Evolutionary conservation across 2,797 vertebrate genomes (phyloP), one percentile per base, ranked within the genome.

Genomic region (Hipposideros larvatus): DNA sequence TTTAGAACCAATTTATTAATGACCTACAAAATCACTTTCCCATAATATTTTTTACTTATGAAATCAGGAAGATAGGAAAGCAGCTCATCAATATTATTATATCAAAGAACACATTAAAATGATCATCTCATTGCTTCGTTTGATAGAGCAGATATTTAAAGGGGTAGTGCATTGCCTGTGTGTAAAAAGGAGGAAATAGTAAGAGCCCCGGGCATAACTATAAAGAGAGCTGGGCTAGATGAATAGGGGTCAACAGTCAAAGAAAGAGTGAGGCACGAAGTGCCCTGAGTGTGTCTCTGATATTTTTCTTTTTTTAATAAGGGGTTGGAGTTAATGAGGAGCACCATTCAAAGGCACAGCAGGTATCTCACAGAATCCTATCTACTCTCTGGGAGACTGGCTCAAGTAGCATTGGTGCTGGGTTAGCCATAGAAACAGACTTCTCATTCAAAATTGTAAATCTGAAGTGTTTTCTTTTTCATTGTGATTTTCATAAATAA

Each of bases 91-190:
- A 73, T 79, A 66, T 10, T 55, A 34, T 66, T 43, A 2, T n/a
- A 79, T 24, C 53, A 80, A 96, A 82, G 84, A 66, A 96, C 86
- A 94, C 80, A 66, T 86, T 82, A 57, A 86, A 96, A 85, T 34
- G 7, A 21, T 18, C 15, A 90, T 43, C 43, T 74, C 83, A 55
- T 37, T 85, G 68, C 68, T 89, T 90, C 61, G 15, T 84, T 83
- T 53, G 43, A 68, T 11, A 80, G 55, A 71, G 28, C 28, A 92
- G 63, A 71, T 78, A 90, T 66, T 87, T 86, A 80, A 92, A 96
- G 78, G 59, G 92, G 26, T 4, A 70, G 71, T 6, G 1, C 8
- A 14, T 9, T 43, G 51, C 53, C 78, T 59, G 14, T 65, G 77
- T 10, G 34, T 51, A 65, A 92, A 28, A 68, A 48, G 11, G 59